phyloP scores from a whole-genome alignment of 2,113 vertebrate species.

The Maylandia zebra region DNA sequence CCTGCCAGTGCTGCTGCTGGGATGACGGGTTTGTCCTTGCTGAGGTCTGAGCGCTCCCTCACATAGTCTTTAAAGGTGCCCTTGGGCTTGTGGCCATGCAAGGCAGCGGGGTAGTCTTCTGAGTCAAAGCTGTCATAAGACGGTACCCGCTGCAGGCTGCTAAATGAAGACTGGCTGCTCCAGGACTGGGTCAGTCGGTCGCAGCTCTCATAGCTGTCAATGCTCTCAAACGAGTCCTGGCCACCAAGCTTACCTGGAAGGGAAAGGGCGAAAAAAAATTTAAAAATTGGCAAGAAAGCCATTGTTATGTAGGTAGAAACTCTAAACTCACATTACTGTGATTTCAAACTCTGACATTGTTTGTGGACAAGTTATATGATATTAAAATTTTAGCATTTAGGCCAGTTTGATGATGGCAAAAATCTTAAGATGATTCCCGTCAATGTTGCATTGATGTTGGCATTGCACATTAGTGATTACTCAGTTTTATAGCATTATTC shows the following conservation, averaged over 20 bases:
- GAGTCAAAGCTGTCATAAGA: slow-evolving; percentile 99
- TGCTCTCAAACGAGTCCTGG: slow-evolving; percentile 98
- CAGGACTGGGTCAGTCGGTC: slow-evolving; percentile 95
- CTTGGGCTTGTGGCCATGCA: slow-evolving; percentile 95
- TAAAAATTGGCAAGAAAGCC: neutral
- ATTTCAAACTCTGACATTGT: neutral
- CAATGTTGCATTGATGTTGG: neutral
- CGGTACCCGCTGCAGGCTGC: slow-evolving; percentile 95
- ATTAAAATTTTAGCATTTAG: neutral
- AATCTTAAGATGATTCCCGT: neutral
- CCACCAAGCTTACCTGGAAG: slow-evolving; percentile 88
- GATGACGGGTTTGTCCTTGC: slow-evolving; percentile 98
- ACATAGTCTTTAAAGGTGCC: slow-evolving; percentile 99
- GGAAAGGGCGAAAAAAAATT: fast-evolving
- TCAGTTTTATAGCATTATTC: neutral
- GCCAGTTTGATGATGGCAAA: neutral
- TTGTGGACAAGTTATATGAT: neutral
- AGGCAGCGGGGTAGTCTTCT: slow-evolving; percentile 86
- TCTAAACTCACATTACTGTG: neutral
- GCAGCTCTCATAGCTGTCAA: slow-evolving; percentile 96
- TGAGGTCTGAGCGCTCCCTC: slow-evolving; percentile 94
- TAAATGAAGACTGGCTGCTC: slow-evolving; percentile 97
- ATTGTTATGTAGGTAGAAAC: neutral
- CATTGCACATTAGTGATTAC: neutral
- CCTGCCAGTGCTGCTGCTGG: slow-evolving; percentile 94